Conservation (phyloP, 2,113 vertebrate genomes). For the Nycticebus coucang region DNA sequence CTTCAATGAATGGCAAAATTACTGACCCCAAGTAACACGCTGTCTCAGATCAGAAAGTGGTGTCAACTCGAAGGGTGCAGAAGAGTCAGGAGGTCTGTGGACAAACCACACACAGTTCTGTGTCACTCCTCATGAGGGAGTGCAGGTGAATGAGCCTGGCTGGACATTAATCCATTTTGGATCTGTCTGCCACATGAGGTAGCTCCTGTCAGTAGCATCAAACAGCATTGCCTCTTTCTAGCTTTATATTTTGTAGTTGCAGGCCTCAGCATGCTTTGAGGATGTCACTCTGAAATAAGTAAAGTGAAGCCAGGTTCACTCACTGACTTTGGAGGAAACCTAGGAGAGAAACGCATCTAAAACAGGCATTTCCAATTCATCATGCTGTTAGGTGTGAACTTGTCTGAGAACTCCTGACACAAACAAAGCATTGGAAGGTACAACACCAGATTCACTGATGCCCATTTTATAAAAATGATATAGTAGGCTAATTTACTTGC, state of each 20-base stretch:
- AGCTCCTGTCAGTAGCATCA: conserved; percentile 34
- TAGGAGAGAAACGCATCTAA: neutral
- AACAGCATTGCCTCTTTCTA: neutral
- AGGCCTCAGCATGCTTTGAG: conserved; percentile 1
- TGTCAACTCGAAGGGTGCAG: conserved; percentile 51
- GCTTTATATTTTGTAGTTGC: neutral
- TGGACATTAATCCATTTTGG: conserved; percentile 31
- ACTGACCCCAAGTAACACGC: conserved; percentile 54
- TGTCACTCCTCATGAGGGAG: conserved; percentile 26
- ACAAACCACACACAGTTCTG: conserved; percentile 53
- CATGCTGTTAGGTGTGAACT: neutral
- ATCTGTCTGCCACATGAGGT: neutral
- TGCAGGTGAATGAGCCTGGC: conserved; percentile 65
- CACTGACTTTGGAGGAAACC: neutral
- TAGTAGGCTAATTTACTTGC: conserved; percentile 67
- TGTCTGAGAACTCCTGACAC: neutral
- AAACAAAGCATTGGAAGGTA: neutral
- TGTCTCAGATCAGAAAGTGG: conserved; percentile 73
- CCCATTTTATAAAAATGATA: neutral
- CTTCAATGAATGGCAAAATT: conserved; percentile 56
- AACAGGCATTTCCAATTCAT: neutral
- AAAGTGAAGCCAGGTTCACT: neutral
- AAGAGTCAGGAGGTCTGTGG: conserved; percentile 64
- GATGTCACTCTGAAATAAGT: neutral
- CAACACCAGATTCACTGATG: neutral